A percentile compares a stretch with the other conserved stretches of the same genome.
Conservation (phyloP, 2,797 vertebrate species). For the Diplodus puntazzo region DNA sequence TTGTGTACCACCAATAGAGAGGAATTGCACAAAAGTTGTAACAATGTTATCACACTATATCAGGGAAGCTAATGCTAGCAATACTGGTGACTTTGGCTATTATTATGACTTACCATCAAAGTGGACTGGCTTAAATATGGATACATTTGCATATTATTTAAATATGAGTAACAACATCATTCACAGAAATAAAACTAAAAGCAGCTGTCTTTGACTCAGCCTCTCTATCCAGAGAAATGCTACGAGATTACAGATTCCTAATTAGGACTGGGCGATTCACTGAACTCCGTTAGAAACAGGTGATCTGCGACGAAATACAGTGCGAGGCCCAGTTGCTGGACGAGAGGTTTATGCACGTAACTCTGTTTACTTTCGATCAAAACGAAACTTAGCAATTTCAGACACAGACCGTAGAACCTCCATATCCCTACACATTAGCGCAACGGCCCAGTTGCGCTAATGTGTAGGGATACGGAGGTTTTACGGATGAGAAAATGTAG, state of each 20-base stretch:
- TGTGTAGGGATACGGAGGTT: too few relatives aligned
- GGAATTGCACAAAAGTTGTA: constrained; percentile 17
- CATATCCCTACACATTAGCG: too few relatives aligned
- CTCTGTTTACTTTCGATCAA: too few relatives aligned
- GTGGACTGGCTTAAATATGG: constrained; percentile 47
- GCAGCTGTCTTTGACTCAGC: background rate
- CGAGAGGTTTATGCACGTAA: too few relatives aligned
- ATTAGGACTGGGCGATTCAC: too few relatives aligned
- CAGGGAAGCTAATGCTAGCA: constrained; percentile 34
- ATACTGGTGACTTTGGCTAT: constrained; percentile 35
- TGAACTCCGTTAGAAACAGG: too few relatives aligned
- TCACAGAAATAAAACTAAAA: constrained; percentile 24
- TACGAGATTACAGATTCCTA: background rate
- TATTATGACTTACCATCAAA: constrained; percentile 61
- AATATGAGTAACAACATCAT: constrained; percentile 54
- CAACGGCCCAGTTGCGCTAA: too few relatives aligned
- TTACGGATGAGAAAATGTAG: too few relatives aligned
- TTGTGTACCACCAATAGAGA: background rate
- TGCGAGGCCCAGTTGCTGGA: too few relatives aligned
- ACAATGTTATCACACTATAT: constrained; percentile 16
- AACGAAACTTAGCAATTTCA: too few relatives aligned
- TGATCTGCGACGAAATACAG: too few relatives aligned
- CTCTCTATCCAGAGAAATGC: constrained; percentile 5
- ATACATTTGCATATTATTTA: constrained; percentile 60
- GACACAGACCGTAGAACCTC: too few relatives aligned